These are phyloP conservation scores for Drosophila kohkoa DNA, from an alignment of 1,140 invertebrate genomes.

Conservation along the genomic window DNA sequence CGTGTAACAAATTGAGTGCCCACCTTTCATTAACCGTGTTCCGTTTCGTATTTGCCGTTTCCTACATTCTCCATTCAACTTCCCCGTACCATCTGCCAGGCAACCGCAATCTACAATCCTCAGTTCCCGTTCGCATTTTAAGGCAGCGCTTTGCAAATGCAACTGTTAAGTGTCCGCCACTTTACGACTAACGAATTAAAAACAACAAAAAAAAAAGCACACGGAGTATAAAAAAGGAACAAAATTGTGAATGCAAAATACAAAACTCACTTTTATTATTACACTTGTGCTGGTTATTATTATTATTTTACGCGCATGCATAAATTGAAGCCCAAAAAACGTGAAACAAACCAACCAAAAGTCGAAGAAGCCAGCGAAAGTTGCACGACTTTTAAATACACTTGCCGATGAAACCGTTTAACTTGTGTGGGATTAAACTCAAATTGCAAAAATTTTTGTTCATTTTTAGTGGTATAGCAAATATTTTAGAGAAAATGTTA, in stretches of 20 bases:
- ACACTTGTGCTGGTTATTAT: constrained; percentile 53
- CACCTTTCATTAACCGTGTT: constrained; percentile 51
- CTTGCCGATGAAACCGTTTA: not conserved
- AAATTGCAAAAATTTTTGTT: not conserved
- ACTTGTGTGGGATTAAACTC: too few species aligned
- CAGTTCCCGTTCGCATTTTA: constrained; percentile 7
- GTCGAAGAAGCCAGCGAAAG: not conserved
- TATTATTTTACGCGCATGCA: constrained; percentile 76
- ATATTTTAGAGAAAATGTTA: not conserved
- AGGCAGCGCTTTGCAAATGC: constrained; percentile 37
- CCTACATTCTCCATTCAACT: constrained; percentile 12
- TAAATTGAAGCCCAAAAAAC: constrained; percentile 51
- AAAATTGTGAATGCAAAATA: constrained; percentile 49
- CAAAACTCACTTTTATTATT: constrained; percentile 57
- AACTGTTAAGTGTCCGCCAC: constrained; percentile 69
- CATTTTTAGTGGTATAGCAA: too few species aligned
- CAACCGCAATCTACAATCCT: not conserved
- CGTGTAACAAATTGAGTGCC: constrained; percentile 64
- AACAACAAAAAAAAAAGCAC: not conserved
- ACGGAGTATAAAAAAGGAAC: constrained; percentile 15
- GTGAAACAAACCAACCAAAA: constrained; percentile 18
- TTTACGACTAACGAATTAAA: constrained; percentile 68
- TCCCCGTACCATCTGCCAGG: not conserved
- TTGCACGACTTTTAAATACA: constrained; percentile 15
- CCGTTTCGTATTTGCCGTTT: constrained; percentile 40